Base-by-base conservation (phyloP, 1,140 invertebrate genomes). In the Drosophila gunungcola region DNA sequence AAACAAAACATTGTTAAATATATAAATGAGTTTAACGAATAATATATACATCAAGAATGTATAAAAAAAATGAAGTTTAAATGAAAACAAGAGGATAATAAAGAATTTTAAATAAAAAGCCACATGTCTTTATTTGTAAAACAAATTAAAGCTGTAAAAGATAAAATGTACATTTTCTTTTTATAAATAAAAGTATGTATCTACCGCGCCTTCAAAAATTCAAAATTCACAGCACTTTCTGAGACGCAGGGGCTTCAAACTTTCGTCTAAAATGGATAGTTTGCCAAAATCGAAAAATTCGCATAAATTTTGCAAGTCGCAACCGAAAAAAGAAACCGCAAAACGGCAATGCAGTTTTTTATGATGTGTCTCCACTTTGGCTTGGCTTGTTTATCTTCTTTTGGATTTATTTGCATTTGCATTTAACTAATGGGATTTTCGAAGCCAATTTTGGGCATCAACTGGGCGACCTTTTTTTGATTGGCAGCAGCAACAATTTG, bases 401-500 rank as follows among this genome's bases (percentile, higher is more conserved):
- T 82, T 51, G 85, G 75, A 86, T 79, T 82, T 86, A 78, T 85
- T 78, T 85, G 73, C 78, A 85, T 85, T 85, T 81, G 82, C 82
- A 86, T 85, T 88, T 86, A 86, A 86, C 81, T 86, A 86, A 86
- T 82, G 64, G 61, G 69, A 80, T 74, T 72, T 74, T 52, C 57
- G 27, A 49, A 45, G 49, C 81, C 67, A 85, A 72, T 78, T 80
- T 76, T 85, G 82, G 82, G 70, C 78, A 86, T 81, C 82, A 86
- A 86, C 78, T 81, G 64, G 82, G 61, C 82, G 83, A 86, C 83
- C 82, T 86, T 86, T 86, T 86, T 86, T 73, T 86, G 83, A 86
- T 86, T 86, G 82, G 82, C 82, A 86, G 82, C 78, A 86, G 80
- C 78, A 60, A 84, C 60, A 64, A 60, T 48, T 70, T 78, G 83